Base-by-base conservation (phyloP, 2,888 invertebrate species). In the Nebria salina region DNA sequence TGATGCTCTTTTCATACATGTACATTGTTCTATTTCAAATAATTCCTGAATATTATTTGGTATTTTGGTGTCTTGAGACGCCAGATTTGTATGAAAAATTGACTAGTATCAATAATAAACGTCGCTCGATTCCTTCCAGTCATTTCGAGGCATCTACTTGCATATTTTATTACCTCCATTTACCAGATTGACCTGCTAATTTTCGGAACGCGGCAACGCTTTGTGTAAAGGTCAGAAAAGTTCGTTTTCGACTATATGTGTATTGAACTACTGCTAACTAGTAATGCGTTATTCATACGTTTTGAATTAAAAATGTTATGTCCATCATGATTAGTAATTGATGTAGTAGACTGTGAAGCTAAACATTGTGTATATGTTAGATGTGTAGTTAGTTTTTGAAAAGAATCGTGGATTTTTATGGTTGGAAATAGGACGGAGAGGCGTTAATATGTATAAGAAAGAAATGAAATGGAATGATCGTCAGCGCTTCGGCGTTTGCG, bases 391-490 rank as follows among this genome's bases (percentile, higher is more conserved):
- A 34, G 5, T 34, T 4, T 2, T 34, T 34, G 34, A 34, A 34
- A 34, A 34, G 34, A 34, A 34, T 34, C 34, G 34, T 34, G 34
- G 34, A 34, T 34, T 1, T 34, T 34, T 34, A 34, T 54, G 4
- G 2, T 54, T 54, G 4, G 4, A 54, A 11, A 54, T 54, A 54
- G 13, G 7, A 13, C 8, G 7, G 7, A 54, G 13, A 54, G 54
- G 54, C 54, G 54, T 54, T 54, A 54, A 54, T 34, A 34, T 54
- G 54, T 54, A 54, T 11, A 13, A 13, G 20, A 26, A 77, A 72
- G 72, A 72, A 77, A 77, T 64, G 78, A 78, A 78, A 78, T 78
- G 78, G 65, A 78, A 72, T 78, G 73, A 78, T 78, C 73, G 77
- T 77, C 77, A 77, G 76, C 68, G 77, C 72, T 43, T 70, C 54